These are phyloP conservation scores for Tachuris rubrigastra DNA, from an alignment of 2,113 vertebrate species.

Conservation along the genomic window DNA sequence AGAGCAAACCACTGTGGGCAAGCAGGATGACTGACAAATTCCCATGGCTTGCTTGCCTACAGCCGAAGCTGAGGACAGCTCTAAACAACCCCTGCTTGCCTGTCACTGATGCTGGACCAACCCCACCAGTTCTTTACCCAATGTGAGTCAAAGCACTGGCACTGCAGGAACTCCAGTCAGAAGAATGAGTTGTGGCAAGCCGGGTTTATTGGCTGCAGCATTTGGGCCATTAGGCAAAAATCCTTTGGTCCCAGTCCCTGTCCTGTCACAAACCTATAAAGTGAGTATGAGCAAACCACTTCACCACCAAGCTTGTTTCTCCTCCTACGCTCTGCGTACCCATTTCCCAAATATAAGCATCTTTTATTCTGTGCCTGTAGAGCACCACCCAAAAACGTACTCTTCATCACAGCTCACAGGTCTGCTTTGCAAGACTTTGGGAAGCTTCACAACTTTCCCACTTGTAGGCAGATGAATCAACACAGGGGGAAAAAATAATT, in stretches of 20 bases:
- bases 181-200: not conserved
- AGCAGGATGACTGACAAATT: not conserved
- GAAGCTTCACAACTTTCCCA: not conserved
- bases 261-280: not conserved
- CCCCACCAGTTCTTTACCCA: not conserved
- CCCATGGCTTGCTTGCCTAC: not conserved
- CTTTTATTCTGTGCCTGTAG: not conserved
- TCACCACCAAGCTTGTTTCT: not conserved
- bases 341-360: not conserved
- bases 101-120: not conserved
- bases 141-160: not conserved
- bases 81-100: not conserved
- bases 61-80: not conserved
- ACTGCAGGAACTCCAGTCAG: not conserved
- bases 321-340: not conserved
- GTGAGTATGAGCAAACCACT: not conserved
- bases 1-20: not conserved
- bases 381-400: not conserved
- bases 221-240: not conserved
- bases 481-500: not conserved
- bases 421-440: not conserved
- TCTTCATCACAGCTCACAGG: fast-evolving
- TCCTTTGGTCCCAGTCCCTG: not conserved
- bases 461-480: not conserved
- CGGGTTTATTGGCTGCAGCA: not conserved